Evolutionary conservation across 1,140 invertebrate species (phyloP).

Genomic region (Galleria mellonella): DNA sequence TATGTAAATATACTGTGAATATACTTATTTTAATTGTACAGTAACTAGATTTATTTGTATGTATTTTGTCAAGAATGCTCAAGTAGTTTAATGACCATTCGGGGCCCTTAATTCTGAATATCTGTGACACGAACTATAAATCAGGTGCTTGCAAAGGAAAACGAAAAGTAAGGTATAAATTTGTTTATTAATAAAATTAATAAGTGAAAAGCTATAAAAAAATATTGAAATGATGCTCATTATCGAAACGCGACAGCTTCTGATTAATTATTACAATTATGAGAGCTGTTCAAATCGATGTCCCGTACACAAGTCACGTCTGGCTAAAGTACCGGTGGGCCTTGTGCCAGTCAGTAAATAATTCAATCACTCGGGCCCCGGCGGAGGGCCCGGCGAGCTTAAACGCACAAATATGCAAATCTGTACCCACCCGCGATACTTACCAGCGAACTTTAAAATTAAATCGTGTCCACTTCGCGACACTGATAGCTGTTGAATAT

Average conservation of each 20-base stretch:
- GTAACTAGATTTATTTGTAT: too few relatives aligned
- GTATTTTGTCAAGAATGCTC: too few relatives aligned
- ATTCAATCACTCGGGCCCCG: constrained; percentile 33
- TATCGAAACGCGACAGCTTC: constrained; percentile 19
- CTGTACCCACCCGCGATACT: constrained; percentile 11
- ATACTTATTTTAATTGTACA: too few relatives aligned
- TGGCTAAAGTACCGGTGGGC: constrained; percentile 21
- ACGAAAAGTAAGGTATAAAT: too few relatives aligned
- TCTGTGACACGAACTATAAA: too few relatives aligned
- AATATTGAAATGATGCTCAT: constrained; percentile 7
- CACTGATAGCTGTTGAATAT: constrained; percentile 14
- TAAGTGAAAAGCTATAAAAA: neutral
- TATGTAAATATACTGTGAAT: too few relatives aligned
- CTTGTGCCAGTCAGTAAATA: constrained; percentile 29
- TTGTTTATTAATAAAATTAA: too few relatives aligned
- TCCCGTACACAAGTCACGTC: constrained; percentile 26
- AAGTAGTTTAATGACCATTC: too few relatives aligned
- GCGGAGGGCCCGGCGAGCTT: constrained; percentile 14
- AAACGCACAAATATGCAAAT: constrained; percentile 38
- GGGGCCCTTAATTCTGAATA: too few relatives aligned
- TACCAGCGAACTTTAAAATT: constrained; percentile 26
- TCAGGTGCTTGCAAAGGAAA: too few relatives aligned
- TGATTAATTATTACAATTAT: constrained; percentile 33
- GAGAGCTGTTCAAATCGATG: constrained; percentile 16
- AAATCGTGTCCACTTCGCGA: constrained; percentile 16